Conservation (phyloP, 2,888 invertebrate genomes). For the Eupithecia subfuscata region DNA sequence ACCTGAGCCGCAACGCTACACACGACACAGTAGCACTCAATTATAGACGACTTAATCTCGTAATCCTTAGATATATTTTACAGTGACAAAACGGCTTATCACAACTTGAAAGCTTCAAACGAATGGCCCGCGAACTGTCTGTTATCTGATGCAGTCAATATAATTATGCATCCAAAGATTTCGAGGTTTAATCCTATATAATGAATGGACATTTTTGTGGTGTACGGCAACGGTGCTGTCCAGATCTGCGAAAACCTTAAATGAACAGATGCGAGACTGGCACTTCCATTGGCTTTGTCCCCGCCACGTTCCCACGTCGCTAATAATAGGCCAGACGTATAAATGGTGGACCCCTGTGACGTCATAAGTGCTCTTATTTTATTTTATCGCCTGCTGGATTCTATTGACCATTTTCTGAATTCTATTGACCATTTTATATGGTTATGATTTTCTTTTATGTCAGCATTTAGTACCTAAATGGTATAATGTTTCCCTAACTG, state of each 20-base stretch:
- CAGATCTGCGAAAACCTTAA: background rate
- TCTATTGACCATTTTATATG: background rate
- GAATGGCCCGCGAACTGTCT: background rate
- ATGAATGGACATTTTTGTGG: background rate
- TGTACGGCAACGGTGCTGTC: background rate
- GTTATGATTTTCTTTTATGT: background rate
- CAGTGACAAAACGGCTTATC: background rate
- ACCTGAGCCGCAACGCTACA: background rate
- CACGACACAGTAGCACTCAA: background rate
- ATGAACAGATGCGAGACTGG: background rate
- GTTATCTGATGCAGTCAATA: background rate
- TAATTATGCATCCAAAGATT: background rate
- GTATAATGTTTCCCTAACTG: too few species aligned
- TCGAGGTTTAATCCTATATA: background rate
- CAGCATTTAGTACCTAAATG: background rate
- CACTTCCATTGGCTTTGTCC: constrained; percentile 10
- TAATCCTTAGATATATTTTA: background rate
- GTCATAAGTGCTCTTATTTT: constrained; percentile 63
- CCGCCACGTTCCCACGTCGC: constrained; percentile 9
- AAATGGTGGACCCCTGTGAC: constrained; percentile 58
- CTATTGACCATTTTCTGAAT: constrained; percentile 31
- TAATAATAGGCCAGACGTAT: constrained; percentile 45
- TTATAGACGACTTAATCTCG: background rate
- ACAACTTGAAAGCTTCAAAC: background rate
- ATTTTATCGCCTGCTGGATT: constrained; percentile 60